Base-by-base conservation (phyloP, 2,797 vertebrate genomes). In the Chrysocyon brachyurus region DNA sequence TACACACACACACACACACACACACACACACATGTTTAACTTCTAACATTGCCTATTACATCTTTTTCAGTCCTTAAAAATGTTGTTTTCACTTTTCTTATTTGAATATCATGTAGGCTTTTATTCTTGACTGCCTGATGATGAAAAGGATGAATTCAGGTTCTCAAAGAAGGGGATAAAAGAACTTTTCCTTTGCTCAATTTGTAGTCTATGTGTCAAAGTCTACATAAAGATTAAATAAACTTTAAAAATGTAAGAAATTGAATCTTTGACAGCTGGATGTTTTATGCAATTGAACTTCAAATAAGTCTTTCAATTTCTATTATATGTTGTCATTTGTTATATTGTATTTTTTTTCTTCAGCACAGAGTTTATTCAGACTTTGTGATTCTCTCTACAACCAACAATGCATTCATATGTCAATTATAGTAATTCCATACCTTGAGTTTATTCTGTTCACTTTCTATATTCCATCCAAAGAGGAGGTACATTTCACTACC, bases 81-180 rank as follows among this genome's bases (percentile, higher is more conserved):
- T 63, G 57, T 54, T 96, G 64, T 97, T 97, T 97, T 87, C 78
- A 84, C 28, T 93, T 96, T 96, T 97, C 97, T 97, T 83, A 92
- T 85, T 97, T 68, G 72, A 97, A 81, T 95, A 83, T 96, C 66
- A 73, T 96, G 96, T 81, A 68, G 97, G 79, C 93, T 97, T 97
- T 98, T 97, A 84, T 97, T 98, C 59, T 83, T 93, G 75, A 84
- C 15, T 94, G 90, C 73, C 46, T 93, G 82, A 73, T 96, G 59
- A 97, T 98, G 93, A 98, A 98, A 97, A 91, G 68, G n/a, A 78
- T 90, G 11, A 97, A 98, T 98, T 97, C 91, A 57, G 89, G n/a
- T 97, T 94, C 49, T 93, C 92, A 96, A 72, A 97, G 57, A 94
- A 97, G 61, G 88, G 66, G 93, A 97, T 98, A 90, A 97, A 97